phyloP scores from a whole-genome alignment of 1,140 invertebrate genomes.

The Drosophila persimilis region DNA sequence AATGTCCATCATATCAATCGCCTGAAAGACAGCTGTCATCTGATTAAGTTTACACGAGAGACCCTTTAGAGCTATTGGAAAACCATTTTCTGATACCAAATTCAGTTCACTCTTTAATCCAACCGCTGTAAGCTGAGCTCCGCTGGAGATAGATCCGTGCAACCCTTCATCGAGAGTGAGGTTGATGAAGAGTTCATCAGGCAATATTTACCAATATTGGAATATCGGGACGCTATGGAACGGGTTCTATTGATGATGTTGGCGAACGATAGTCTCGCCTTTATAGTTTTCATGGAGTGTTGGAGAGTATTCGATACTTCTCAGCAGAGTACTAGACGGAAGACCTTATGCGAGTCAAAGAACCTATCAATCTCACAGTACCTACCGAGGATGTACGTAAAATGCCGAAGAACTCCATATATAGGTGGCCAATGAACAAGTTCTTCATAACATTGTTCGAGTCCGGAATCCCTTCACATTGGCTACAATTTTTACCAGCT shows the following conservation, averaged over 20 bases:
- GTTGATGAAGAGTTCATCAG: neutral
- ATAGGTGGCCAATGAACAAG: neutral
- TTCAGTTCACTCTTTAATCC: too few species aligned
- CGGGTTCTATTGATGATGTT: neutral
- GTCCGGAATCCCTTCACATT: conserved; percentile 4
- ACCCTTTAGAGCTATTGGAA: too few species aligned
- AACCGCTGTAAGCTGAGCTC: too few species aligned
- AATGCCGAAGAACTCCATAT: conserved; percentile 18
- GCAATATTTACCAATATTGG: neutral
- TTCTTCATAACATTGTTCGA: neutral
- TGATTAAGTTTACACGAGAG: too few species aligned
- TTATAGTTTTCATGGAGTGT: neutral
- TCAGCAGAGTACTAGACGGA: neutral
- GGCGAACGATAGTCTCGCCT: conserved; percentile 15
- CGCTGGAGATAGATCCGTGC: neutral
- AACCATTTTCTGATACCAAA: too few species aligned
- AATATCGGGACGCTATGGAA: neutral
- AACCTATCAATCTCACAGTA: neutral
- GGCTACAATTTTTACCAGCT: too few species aligned
- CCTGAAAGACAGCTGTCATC: too few species aligned
- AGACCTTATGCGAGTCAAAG: conserved; percentile 1
- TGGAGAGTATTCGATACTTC: neutral
- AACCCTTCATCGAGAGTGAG: neutral
- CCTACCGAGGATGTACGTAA: conserved; percentile 1
- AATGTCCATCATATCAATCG: too few species aligned